Base-by-base conservation (phyloP, 2,797 vertebrate species). In the Cryptoprocta ferox region DNA sequence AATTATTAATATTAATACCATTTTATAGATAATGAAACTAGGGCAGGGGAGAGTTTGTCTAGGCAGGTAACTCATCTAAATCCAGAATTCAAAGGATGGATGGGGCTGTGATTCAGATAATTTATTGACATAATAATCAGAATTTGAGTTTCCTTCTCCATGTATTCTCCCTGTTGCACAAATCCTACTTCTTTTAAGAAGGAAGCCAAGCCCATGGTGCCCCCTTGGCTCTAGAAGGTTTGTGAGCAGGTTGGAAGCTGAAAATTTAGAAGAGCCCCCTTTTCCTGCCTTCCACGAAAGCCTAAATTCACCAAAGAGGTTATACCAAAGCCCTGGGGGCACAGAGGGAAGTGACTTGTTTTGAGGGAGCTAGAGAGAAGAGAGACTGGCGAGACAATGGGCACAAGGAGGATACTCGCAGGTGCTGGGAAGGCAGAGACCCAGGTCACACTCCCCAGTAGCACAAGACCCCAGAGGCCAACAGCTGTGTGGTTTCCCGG, bases 11-110 rank as follows among this genome's bases (percentile, higher is more conserved):
- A 83, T 71, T 83, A 80, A 71, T 68, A 45, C 30, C 61, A 94
- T 85, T 95, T 96, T 92, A 81, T 35, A 92, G 42, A 95, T 88
- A 94, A 96, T 63, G 66, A 94, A 95, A 95, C 50, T 66, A 21
- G 63, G 66, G 18, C 70, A 95, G 66, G 76, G 39, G 35, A 96
- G 61, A 95, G 65, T 84, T 89, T 84, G 73, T 75, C 92, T 85
- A 91, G n/a, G 37, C 16, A 53, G 30, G 16, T 85, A 81, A 82
- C 65, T 65, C 6, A 2, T 66, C 30, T 95, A 87, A 96, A 94
- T 63, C 73, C 65, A 88, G 87, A 94, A 92, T 32, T 18, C 61
- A 73, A 90, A 97, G 66, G n/a, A 78, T 39, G 6, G 82, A 35
- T 90, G 13, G 71, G 30, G 73, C 32, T 78, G 37, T 61, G 42